phyloP scores from a whole-genome alignment of 2,113 vertebrate species.

The Otus sunia region DNA sequence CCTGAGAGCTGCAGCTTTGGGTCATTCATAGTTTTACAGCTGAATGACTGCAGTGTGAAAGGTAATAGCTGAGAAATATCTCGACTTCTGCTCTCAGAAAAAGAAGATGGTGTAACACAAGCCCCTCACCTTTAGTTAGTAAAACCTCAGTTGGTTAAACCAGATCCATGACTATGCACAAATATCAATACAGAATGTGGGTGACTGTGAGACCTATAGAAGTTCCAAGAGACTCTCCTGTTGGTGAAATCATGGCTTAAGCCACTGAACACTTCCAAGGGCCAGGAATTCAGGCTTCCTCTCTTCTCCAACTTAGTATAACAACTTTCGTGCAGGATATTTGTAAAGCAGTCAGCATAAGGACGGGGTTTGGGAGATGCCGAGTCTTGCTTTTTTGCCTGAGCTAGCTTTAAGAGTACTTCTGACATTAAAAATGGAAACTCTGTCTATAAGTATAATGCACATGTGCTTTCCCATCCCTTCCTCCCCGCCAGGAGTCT shows the following conservation, averaged over 20 bases:
- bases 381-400: neutral
- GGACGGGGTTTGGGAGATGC: fast-evolving
- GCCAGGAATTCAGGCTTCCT: neutral
- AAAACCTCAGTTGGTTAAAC: neutral
- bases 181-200: neutral
- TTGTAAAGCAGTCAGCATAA: neutral
- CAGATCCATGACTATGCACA: neutral
- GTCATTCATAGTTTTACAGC: neutral
- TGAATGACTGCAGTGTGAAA: neutral
- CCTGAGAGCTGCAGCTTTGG: neutral
- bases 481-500: neutral
- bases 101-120: neutral
- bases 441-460: neutral
- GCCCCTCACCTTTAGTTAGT: neutral
- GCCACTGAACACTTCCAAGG: neutral
- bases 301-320: neutral
- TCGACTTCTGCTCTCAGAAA: neutral
- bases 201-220: neutral
- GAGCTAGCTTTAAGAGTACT: neutral
- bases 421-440: neutral
- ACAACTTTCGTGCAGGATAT: neutral
- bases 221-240: neutral
- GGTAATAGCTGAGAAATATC: neutral
- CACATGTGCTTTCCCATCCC: neutral
- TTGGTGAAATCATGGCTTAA: neutral